Evolutionary conservation across 2,113 vertebrate genomes (phyloP), one percentile per base, ranked within the genome.

Genomic region (Aldabrachelys gigantea): DNA sequence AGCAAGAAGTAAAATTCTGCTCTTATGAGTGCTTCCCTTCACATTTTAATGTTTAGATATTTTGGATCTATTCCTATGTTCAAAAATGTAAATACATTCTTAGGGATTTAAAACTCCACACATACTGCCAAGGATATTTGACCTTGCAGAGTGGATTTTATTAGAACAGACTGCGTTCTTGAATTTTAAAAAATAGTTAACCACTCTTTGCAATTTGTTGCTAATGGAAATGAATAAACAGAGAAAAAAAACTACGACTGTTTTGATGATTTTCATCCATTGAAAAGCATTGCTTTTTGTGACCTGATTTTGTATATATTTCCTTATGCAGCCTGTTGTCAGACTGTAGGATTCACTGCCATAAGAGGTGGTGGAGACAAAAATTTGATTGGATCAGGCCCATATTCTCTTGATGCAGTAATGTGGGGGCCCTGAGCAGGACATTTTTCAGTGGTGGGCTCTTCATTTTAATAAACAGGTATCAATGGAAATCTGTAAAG

Each of bases 221-320:
- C n/a, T 44, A 57, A 11, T 85, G 13, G 86, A 84, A 93, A 88
- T n/a, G 41, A 84, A 29, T 92, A 94, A 35, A 91, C 85, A 90
- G 56, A 31, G 41, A 95, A 95, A 75, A 52, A 87, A 96, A 88
- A 49, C 10, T 52, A 35, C 10, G 25, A 85, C 57, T 49, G 49
- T 31, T 92, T 24, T 35, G 94, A 94, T 93, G 84, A 16, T 82
- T 89, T 92, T 84, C 52, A 89, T 89, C 44, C 89, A 85, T 86
- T 85, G 92, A 95, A 91, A 88, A 89, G 9, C 59, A 57, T 25
- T 80, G 82, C 9, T 93, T 10, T 53, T 87, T 90, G 5, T 91
- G 92, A 93, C 84, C 89, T 93, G 89, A 35, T 82, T 94, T 76
- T n/a, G 8, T 35, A 69, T 41, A 1, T 2, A 87, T 89, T 94